phyloP scores from a whole-genome alignment of 2,797 vertebrate species.

The Gallinago stenura region DNA sequence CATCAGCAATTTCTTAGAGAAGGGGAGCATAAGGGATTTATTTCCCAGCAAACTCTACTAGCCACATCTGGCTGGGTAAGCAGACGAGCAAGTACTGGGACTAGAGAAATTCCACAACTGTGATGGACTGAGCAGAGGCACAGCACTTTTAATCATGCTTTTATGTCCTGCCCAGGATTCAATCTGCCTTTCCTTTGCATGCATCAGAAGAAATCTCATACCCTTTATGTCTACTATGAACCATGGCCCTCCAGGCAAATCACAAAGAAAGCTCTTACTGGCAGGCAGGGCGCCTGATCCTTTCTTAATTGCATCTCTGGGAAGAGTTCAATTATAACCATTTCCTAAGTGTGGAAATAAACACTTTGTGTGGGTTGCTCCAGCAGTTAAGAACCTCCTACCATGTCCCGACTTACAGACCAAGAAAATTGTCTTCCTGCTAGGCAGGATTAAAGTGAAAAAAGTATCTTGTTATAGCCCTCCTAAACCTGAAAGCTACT shows the following conservation, averaged over 20 bases:
- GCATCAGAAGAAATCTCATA: background rate
- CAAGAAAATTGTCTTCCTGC: background rate
- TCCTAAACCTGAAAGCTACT: background rate
- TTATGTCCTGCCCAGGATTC: background rate
- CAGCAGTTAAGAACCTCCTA: background rate
- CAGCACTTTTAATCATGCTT: background rate
- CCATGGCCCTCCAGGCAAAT: background rate
- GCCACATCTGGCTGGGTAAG: background rate
- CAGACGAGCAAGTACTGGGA: background rate
- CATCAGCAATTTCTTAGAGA: background rate
- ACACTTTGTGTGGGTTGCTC: background rate
- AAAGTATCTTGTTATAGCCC: background rate
- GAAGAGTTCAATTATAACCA: background rate
- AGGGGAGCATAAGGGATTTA: background rate
- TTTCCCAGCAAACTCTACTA: background rate
- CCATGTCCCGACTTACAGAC: background rate
- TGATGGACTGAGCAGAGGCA: rapidly evolving
- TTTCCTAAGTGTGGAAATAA: conserved; percentile 27
- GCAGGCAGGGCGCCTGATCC: background rate
- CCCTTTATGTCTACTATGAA: background rate
- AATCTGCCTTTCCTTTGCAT: background rate
- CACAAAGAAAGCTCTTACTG: background rate
- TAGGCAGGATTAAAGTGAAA: background rate
- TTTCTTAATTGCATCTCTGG: background rate
- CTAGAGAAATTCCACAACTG: background rate